A percentile compares a stretch with the other conserved stretches of the same genome.
Conservation (phyloP, 2,888 invertebrate species). For the Punctoribates punctum region DNA sequence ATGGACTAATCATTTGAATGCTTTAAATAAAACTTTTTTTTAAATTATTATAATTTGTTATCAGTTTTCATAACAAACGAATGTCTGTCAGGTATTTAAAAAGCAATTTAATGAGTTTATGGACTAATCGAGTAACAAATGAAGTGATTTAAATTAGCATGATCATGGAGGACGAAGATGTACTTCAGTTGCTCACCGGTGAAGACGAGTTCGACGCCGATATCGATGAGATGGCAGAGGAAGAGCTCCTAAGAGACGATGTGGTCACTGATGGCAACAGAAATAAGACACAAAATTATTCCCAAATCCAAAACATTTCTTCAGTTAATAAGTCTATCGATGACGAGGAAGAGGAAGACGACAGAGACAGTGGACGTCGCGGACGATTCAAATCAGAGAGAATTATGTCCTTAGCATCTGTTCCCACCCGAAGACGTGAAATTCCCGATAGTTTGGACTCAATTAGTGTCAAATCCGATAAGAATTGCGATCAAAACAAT, state of each 20-base stretch:
- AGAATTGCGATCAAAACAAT: not conserved
- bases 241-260: conserved; percentile 27
- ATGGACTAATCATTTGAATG: too few relatives aligned
- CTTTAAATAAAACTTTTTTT: too few relatives aligned
- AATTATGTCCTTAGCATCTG: conserved; percentile 19
- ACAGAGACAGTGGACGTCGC: not conserved
- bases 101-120: not conserved
- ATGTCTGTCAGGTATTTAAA: conserved; percentile 30
- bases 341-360: conserved; percentile 29
- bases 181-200: conserved; percentile 32
- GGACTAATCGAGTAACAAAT: not conserved
- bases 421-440: conserved; percentile 9
- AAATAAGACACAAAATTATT: not conserved
- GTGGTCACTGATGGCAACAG: not conserved
- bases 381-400: conserved; percentile 17
- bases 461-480: conserved; percentile 5
- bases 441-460: conserved; percentile 30
- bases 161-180: conserved; percentile 39
- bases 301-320: not conserved
- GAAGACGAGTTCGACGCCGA: conserved; percentile 37
- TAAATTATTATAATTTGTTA: too few relatives aligned
- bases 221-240: conserved; percentile 28
- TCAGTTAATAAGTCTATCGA: not conserved
- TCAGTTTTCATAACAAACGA: too few relatives aligned
- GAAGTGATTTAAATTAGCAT: not conserved